phyloP scores from a whole-genome alignment of 2,113 vertebrate species.

The Leptodactylus fuscus region DNA sequence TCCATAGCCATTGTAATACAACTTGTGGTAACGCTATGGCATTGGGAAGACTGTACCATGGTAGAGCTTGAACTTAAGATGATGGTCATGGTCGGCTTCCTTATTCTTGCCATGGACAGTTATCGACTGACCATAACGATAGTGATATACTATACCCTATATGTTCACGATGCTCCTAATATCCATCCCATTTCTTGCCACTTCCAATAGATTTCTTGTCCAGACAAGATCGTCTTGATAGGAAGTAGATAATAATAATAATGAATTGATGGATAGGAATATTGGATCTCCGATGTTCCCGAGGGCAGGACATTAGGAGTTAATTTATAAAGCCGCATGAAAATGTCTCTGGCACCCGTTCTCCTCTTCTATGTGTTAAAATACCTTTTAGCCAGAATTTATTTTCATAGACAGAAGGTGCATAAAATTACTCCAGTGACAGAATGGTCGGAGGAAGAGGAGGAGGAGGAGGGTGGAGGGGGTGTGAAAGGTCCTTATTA shows the following conservation, averaged over 20 bases:
- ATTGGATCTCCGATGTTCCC: not conserved
- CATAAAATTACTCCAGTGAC: not conserved
- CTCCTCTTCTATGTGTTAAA: constrained; percentile 20
- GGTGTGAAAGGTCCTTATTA: constrained; percentile 5
- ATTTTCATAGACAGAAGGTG: constrained; percentile 44
- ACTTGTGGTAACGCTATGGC: too few relatives aligned
- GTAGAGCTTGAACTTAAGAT: not conserved
- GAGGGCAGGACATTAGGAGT: constrained; percentile 17
- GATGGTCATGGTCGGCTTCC: too few relatives aligned
- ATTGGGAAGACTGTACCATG: not conserved
- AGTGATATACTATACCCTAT: not conserved
- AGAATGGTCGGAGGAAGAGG: not conserved
- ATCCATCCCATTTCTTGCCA: too few relatives aligned
- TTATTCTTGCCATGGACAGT: too few relatives aligned
- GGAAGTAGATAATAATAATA: not conserved
- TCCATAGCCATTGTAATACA: too few relatives aligned
- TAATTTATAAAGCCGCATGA: constrained; percentile 60
- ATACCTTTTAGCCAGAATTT: constrained; percentile 48
- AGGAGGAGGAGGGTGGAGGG: not conserved
- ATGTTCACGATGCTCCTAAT: too few relatives aligned
- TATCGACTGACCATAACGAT: not conserved
- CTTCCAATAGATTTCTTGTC: constrained; percentile 1
- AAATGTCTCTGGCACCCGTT: constrained; percentile 14
- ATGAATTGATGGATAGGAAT: not conserved
- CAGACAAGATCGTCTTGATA: too few relatives aligned